These are phyloP conservation scores for Actinia tenebrosa DNA, from an alignment of 64 coral and sea anemone genomes.

Conservation along the genomic window DNA sequence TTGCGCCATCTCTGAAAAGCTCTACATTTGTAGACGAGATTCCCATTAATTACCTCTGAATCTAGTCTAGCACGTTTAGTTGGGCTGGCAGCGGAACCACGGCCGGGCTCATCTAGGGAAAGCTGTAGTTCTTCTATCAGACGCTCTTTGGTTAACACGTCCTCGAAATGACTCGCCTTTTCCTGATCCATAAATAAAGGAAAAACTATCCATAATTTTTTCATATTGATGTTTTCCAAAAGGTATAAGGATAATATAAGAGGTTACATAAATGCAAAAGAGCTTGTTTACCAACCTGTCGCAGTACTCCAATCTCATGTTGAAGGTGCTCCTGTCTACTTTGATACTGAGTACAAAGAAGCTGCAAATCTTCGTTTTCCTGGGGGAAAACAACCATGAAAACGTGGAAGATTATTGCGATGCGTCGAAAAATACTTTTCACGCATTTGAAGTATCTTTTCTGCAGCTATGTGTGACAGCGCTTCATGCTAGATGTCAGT, in stretches of 20 bases:
- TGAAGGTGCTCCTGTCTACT: background rate
- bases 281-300: background rate
- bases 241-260: background rate
- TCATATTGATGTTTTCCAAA: background rate
- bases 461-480: too few relatives aligned
- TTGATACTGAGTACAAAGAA: conserved; percentile 14
- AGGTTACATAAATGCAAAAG: background rate
- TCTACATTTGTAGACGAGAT: background rate
- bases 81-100: background rate
- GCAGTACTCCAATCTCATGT: background rate
- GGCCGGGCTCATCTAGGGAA: background rate
- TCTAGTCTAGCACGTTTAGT: background rate
- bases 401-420: background rate
- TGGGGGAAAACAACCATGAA: background rate
- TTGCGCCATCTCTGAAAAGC: too few relatives aligned
- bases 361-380: background rate
- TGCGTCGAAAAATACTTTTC: too few relatives aligned
- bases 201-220: background rate
- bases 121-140: conserved; percentile 4
- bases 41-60: background rate
- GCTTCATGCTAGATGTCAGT: too few relatives aligned
- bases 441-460: too few relatives aligned
- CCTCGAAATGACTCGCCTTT: conserved; percentile 3
- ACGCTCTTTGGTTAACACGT: background rate
- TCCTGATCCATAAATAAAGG: background rate